A percentile compares a stretch with the other conserved stretches of the same genome.
phyloP scores from a whole-genome alignment of 2,113 vertebrate genomes.

The Oncorhynchus kisutch region DNA sequence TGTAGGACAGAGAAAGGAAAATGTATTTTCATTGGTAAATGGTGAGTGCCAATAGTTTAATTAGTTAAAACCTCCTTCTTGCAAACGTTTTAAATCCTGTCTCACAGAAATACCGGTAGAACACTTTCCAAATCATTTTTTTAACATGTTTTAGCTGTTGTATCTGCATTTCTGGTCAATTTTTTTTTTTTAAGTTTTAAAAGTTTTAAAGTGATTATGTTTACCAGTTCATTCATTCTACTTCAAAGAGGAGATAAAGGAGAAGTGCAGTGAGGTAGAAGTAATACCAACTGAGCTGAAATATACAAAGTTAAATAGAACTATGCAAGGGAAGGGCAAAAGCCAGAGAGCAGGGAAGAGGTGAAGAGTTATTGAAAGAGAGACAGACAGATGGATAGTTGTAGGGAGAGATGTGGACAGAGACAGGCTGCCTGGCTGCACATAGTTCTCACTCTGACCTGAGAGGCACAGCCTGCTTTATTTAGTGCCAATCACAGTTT shows the following conservation, averaged over 20 bases:
- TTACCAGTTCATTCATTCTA: background rate
- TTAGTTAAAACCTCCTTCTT: no score
- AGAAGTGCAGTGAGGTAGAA: conserved; percentile 16
- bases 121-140: no score
- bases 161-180: background rate
- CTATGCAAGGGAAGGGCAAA: conserved; percentile 22
- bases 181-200: no score
- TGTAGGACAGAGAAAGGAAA: background rate
- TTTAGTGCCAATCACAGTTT: conserved; percentile 72
- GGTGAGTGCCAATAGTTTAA: background rate
- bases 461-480: conserved; percentile 62
- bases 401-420: conserved; percentile 6
- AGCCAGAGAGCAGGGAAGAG: conserved; percentile 14
- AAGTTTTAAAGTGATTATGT: background rate
- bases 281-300: conserved; percentile 23
- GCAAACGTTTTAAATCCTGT: no score
- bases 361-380: conserved; percentile 15
- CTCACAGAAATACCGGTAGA: no score
- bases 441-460: conserved; percentile 41
- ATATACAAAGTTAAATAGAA: conserved; percentile 27
- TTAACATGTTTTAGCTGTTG: no score
- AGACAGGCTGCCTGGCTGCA: background rate
- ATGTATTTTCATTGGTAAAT: background rate
- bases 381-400: conserved; percentile 33
- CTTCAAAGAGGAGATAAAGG: background rate